Evolutionary conservation across 64 coral and sea anemone genomes (phyloP).

Genomic region (Hydrozoanthus tunicans): DNA sequence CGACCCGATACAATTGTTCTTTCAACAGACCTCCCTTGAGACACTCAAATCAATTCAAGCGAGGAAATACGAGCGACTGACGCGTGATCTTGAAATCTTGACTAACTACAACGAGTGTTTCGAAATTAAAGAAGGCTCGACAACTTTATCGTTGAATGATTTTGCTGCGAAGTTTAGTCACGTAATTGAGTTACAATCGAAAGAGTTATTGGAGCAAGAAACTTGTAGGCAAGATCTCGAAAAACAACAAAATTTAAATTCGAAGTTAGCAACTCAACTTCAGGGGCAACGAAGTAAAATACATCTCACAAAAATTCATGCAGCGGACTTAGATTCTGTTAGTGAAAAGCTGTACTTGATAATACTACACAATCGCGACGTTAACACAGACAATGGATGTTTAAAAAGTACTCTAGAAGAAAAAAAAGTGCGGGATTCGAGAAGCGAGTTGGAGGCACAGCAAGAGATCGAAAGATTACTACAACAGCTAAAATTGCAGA

Average conservation of each 20-base stretch:
- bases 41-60: constrained; percentile 50
- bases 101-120: constrained; percentile 56
- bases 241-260: constrained; percentile 25
- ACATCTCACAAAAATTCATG: constrained; percentile 55
- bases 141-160: constrained; percentile 62
- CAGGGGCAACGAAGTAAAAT: constrained; percentile 53
- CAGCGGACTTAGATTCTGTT: constrained; percentile 66
- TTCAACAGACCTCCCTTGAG: constrained; percentile 68
- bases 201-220: constrained; percentile 59
- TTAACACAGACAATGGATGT: constrained; percentile 9
- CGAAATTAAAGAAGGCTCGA: constrained; percentile 49
- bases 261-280: constrained; percentile 39
- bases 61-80: constrained; percentile 44
- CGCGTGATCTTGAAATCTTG: constrained; percentile 66
- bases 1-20: constrained; percentile 60
- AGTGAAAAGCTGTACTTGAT: constrained; percentile 60
- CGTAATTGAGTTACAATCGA: constrained; percentile 75
- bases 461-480: constrained; percentile 51
- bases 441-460: not conserved
- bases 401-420: not conserved
- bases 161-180: constrained; percentile 57
- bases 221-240: constrained; percentile 41
- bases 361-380: constrained; percentile 49
- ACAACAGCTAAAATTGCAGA: constrained; percentile 55
- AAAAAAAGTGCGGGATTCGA: constrained; percentile 28